Conservation (phyloP, 2,113 vertebrate species). For the Cyprinodon brontotheroides region DNA sequence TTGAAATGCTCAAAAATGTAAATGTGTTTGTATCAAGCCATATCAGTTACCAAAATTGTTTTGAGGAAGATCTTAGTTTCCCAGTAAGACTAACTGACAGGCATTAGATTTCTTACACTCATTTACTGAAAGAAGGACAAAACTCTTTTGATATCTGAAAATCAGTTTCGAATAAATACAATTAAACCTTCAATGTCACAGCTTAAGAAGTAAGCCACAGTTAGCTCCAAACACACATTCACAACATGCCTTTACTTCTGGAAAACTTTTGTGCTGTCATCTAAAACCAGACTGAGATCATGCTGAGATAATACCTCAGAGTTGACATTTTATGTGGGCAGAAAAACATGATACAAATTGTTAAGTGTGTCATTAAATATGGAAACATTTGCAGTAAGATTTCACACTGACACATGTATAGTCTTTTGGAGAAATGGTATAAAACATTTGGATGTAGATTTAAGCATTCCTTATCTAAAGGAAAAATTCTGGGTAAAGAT, state of each 20-base stretch:
- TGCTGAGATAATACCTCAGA: not conserved
- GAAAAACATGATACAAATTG: slow-evolving; percentile 7
- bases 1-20: not conserved
- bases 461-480: not conserved
- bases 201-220: not conserved
- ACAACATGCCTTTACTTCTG: slow-evolving; percentile 4
- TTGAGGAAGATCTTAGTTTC: not conserved
- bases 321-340: slow-evolving; percentile 18
- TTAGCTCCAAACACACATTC: slow-evolving; percentile 9
- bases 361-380: slow-evolving; percentile 9
- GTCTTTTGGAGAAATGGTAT: not conserved
- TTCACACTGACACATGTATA: not conserved
- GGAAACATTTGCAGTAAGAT: not conserved
- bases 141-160: slow-evolving; percentile 8
- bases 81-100: slow-evolving; percentile 14
- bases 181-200: slow-evolving; percentile 56
- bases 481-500: not conserved
- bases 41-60: slow-evolving; percentile 2
- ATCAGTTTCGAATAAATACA: slow-evolving; percentile 45
- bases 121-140: slow-evolving; percentile 36
- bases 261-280: not conserved
- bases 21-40: slow-evolving; percentile 1
- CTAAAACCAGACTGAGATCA: slow-evolving; percentile 4
- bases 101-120: not conserved
- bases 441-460: not conserved